phyloP scores from a whole-genome alignment of 2,113 vertebrate species.

The Mobula hypostoma region DNA sequence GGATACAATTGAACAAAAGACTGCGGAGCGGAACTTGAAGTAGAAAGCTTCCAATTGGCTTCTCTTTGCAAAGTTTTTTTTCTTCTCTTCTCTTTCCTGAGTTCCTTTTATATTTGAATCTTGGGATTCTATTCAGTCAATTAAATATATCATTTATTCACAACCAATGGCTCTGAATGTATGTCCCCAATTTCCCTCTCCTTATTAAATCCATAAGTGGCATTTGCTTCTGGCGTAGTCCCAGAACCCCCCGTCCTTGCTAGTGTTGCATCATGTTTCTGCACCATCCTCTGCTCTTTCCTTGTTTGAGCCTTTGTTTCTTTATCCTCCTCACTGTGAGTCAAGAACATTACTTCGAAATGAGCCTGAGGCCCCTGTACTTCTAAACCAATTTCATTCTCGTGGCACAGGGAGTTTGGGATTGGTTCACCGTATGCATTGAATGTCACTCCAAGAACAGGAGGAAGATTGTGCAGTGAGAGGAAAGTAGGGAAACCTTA shows the following conservation, averaged over 20 bases:
- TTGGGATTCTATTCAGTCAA: neutral
- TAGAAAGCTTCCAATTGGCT: neutral
- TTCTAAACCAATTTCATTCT: neutral
- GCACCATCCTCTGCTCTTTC: neutral
- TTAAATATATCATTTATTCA: neutral
- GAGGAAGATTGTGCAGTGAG: neutral
- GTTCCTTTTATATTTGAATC: neutral
- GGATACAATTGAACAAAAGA: neutral
- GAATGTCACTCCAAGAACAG: neutral
- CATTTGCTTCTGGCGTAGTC: neutral
- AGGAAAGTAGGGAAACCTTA: neutral
- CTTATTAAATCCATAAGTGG: neutral
- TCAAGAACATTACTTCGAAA: neutral
- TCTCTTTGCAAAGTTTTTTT: neutral
- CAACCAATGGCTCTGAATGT: neutral
- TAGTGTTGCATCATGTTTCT: neutral
- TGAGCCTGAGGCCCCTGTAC: neutral
- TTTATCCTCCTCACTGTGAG: neutral
- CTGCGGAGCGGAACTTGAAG: neutral
- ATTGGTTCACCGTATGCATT: neutral
- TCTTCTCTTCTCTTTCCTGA: neutral
- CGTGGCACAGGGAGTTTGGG: neutral
- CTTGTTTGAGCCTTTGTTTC: neutral
- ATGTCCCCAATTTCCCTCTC: neutral
- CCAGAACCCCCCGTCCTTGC: neutral